Evolutionary conservation across 2,113 vertebrate genomes (phyloP).

Genomic region (Columbina picui): DNA sequence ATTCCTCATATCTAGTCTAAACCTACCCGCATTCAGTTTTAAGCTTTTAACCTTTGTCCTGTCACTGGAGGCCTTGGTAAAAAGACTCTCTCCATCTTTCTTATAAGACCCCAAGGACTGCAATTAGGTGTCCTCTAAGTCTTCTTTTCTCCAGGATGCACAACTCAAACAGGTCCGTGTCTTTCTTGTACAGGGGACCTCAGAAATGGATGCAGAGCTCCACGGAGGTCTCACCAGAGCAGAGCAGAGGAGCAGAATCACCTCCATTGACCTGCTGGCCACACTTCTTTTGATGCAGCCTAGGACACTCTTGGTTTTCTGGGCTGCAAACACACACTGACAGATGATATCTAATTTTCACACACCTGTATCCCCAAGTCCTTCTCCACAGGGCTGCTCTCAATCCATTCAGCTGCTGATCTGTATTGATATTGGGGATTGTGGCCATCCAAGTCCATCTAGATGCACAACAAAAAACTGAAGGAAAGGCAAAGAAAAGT

Average conservation of each 20-base stretch:
- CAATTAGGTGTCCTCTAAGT: neutral
- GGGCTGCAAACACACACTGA: neutral
- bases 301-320: neutral
- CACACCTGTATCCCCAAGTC: neutral
- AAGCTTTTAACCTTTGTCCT: neutral
- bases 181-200: too few species aligned
- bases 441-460: neutral
- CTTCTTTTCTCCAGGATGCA: neutral
- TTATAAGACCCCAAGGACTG: neutral
- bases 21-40: neutral
- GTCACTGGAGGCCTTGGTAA: neutral
- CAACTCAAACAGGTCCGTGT: neutral
- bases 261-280: neutral
- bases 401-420: neutral
- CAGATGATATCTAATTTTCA: neutral
- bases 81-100: neutral
- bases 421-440: neutral
- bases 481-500: neutral
- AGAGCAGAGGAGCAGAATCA: neutral
- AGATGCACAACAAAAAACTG: neutral
- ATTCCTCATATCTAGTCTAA: neutral
- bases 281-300: neutral
- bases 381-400: neutral
- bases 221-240: fast-evolving
- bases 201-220: neutral